Base-by-base conservation (phyloP, 2,113 vertebrate genomes). In the Bostrychus sinensis region DNA sequence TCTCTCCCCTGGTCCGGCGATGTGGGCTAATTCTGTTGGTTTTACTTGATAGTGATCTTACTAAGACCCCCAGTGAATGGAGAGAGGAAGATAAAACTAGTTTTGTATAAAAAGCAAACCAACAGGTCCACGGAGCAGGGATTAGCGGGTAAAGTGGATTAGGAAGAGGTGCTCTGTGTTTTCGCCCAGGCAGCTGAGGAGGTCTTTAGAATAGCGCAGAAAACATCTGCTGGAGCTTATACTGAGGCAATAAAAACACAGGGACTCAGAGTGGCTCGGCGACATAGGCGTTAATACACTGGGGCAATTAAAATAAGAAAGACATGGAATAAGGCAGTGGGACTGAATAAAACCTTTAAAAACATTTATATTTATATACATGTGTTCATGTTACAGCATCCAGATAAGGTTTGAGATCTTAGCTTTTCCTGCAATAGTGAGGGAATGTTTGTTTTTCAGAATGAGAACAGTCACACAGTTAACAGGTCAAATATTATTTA, bases 111-210 rank as follows among this genome's bases (percentile, higher is more conserved):
- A 74, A 80, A 68, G 80, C 79, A 48, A 82, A 83, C 84, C 83
- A 87, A 88, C 83, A 87, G 85, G 86, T 89, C 89, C 73, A 66
- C 72, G 66, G 80, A 80, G 84, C 88, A 87, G 81, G 84, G 88
- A 90, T 89, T 89, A 89, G 86, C 61, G 83, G 83, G 83, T 85
- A 90, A 89, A 89, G 86, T 89, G 88, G 89, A 89, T 89, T 89
- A 89, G 82, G 82, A 81, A 86, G 81, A 80, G 81, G 78, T 84
- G 83, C 86, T 87, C 82, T 80, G 87, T 90, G 88, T 83, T 87
- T 90, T 83, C 78, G 77, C 86, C 86, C 82, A 82, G 85, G 82
- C 88, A 83, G 82, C 80, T 17, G 80, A 80, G 81, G 81, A 84
- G 80, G 82, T 88, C 86, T 89, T 90, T 90, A 89, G 86, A 88